Evolutionary conservation across 2,888 invertebrate genomes (phyloP), one percentile per base, ranked within the genome.

Genomic region (Netelia melanura): DNA sequence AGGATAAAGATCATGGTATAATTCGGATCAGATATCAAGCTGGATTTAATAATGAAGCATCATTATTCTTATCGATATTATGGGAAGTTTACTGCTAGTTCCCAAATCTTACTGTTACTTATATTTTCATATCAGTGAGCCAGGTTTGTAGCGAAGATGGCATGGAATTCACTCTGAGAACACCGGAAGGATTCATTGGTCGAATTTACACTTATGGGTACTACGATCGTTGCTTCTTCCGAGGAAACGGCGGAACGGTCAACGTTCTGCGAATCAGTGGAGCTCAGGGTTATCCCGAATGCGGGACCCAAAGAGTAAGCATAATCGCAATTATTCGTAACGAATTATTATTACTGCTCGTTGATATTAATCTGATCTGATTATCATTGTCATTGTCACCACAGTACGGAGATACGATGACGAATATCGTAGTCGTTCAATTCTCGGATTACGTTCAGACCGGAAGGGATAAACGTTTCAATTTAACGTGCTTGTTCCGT

Each of bases 371-470:
- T 38, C 38, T 38, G 5, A 38, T 38, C 8, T 38, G 5, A 6
- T 38, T 38, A 38, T 38, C 8, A 38, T 38, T 38, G 2, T 38
- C 6, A 38, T 38, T 38, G 30, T 38, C 30, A 6, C 6, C 6
- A 38, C 94, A 97, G 97, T 98, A 97, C 90, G 98, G 98, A 3
- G 98, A 98, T 91, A 98, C 98, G 3, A 97, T 98, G 96, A 98
- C 98, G 83, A 98, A 98, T 91, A 98, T 98, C 87, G 98, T 98
- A 5, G 98, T 98, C 23, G 98, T 98, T 0, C 98, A 98, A 93
- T 98, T 98, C 94, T 98, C 98, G 89, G 98, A 98, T 94, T 97
- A 97, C 91, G 98, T 98, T 0, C 98, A 98, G 94, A 98, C 98
- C 0, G 97, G 97, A 23, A 95, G 97, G 85, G 98, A 98, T 94